Percentiles rank a stretch among this genome's conserved stretches.
phyloP scores from a whole-genome alignment of 2,888 invertebrate species.

The Drosophila falleni region DNA sequence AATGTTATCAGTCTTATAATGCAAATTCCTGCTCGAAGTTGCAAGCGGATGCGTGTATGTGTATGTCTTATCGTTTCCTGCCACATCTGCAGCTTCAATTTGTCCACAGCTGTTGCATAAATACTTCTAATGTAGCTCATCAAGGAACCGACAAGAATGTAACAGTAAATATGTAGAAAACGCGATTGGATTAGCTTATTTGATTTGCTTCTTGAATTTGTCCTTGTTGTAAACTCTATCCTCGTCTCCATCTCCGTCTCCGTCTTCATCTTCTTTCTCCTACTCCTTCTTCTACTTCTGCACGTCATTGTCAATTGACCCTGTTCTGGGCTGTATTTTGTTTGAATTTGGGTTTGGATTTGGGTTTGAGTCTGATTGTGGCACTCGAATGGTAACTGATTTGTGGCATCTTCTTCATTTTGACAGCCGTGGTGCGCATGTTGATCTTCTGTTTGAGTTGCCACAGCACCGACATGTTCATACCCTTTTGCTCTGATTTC shows the following conservation, averaged over 20 bases:
- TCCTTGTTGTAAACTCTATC: conserved; percentile 2
- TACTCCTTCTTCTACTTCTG: neutral
- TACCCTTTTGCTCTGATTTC: conserved; percentile 83
- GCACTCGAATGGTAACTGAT: conserved; percentile 27
- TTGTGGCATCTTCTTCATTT: conserved; percentile 74
- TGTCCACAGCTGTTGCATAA: conserved; percentile 54
- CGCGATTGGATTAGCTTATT: conserved; percentile 70
- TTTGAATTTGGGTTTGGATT: neutral
- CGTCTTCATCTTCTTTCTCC: neutral
- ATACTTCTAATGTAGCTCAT: conserved; percentile 68
- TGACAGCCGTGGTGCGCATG: conserved; percentile 83
- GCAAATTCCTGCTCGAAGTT: conserved; percentile 80
- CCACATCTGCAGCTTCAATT: neutral
- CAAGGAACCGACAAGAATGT: conserved; percentile 64
- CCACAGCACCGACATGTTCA: conserved; percentile 73
- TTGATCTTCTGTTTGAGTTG: conserved; percentile 74
- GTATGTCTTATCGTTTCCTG: conserved; percentile 8
- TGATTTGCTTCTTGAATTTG: conserved; percentile 43
- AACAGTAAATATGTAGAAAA: conserved; percentile 71
- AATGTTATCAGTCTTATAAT: conserved; percentile 85
- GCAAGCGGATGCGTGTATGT: conserved; percentile 26
- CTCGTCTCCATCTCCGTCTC: neutral
- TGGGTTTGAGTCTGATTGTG: conserved; percentile 19
- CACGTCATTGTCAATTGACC: conserved; percentile 46
- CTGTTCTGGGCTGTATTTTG: conserved; percentile 1